phyloP scores from a whole-genome alignment of 2,113 vertebrate species.

The Cavia aperea region DNA sequence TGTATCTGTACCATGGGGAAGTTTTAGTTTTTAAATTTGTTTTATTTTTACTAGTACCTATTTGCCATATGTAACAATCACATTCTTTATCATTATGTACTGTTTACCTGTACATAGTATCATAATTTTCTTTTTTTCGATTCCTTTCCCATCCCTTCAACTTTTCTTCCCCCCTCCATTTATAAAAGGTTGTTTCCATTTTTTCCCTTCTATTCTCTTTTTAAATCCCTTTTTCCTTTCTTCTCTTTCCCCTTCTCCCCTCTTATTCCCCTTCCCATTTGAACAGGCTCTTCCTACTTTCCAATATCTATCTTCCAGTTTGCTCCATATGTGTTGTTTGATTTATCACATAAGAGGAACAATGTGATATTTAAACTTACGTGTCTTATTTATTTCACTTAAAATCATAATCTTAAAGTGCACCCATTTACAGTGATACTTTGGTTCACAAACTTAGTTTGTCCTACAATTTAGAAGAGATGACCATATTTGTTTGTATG shows the following conservation, averaged over 20 bases:
- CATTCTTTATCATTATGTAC: background rate
- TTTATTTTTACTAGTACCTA: background rate
- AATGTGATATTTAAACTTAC: background rate
- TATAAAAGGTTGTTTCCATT: background rate
- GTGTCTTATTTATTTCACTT: background rate
- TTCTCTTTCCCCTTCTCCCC: background rate
- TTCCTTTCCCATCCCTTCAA: background rate
- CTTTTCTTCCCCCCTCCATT: background rate
- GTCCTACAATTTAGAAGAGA: background rate
- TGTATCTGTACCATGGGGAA: background rate
- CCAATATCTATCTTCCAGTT: background rate
- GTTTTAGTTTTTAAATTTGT: background rate
- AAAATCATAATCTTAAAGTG: background rate
- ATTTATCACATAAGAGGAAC: background rate
- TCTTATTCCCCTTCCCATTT: background rate
- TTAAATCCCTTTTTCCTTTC: background rate
- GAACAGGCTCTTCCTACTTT: background rate
- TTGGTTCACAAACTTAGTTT: background rate
- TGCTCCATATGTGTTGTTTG: background rate
- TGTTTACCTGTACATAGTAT: background rate
- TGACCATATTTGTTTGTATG: background rate
- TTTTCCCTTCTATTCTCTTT: background rate
- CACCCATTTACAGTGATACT: background rate
- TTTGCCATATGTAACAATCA: background rate
- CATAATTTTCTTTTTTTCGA: background rate